Evolutionary conservation across 2,797 vertebrate genomes (phyloP).

Genomic region (Emydoidea blandingii): DNA sequence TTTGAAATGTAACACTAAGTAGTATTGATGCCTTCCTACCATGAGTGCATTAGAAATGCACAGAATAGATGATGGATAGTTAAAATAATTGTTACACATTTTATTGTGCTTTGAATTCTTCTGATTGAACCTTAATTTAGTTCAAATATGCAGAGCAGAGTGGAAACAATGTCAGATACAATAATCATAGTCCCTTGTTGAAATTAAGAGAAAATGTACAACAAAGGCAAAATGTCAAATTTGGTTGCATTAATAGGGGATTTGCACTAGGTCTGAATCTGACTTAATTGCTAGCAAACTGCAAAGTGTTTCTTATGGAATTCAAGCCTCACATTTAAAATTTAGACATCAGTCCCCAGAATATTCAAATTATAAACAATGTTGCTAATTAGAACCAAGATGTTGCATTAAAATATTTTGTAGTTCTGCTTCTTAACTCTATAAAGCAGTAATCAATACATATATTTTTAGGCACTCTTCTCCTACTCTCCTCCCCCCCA

Average conservation of each 20-base stretch:
- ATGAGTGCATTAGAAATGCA: neutral
- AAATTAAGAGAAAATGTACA: neutral
- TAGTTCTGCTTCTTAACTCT: neutral
- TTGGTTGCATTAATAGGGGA: slow-evolving; percentile 11
- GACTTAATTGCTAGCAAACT: slow-evolving; percentile 36
- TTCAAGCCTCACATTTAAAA: neutral
- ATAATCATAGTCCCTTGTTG: neutral
- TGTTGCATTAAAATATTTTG: neutral
- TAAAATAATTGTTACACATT: neutral
- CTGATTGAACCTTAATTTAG: neutral
- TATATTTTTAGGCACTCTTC: neutral
- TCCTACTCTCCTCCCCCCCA: accelerated
- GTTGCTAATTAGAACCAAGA: neutral
- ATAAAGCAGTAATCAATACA: neutral
- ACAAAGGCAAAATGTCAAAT: neutral
- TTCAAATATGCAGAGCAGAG: neutral
- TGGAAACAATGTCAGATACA: neutral
- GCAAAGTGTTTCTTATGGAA: neutral
- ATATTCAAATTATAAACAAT: neutral
- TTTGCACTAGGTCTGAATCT: slow-evolving; percentile 15
- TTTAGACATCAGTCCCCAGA: neutral
- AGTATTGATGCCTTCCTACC: neutral
- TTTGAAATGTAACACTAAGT: neutral
- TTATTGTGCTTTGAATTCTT: slow-evolving; percentile 13
- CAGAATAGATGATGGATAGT: neutral